Evolutionary conservation across 2,888 invertebrate genomes (phyloP).

Genomic region (Desoria tigrina): DNA sequence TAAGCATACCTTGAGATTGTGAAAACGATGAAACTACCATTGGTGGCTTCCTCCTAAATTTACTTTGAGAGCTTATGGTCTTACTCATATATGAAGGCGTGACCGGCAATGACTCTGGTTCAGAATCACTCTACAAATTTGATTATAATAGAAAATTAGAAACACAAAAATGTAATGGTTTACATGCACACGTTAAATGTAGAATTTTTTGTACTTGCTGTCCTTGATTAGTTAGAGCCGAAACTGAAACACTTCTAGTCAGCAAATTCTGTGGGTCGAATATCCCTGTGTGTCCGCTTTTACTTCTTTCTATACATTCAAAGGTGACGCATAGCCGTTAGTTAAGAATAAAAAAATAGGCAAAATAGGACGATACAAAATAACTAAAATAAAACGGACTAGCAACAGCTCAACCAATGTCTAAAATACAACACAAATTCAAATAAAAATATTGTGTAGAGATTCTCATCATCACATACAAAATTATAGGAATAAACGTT

Average conservation of each 20-base stretch:
- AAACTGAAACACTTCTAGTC: constrained; percentile 51
- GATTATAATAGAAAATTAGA: constrained; percentile 7
- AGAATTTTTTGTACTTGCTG: constrained; percentile 28
- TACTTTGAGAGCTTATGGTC: constrained; percentile 50
- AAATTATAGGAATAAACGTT: no score
- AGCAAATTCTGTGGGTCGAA: constrained; percentile 53
- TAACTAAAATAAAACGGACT: constrained; percentile 2
- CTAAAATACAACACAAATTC: background rate
- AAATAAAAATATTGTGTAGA: no score
- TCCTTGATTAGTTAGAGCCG: constrained; percentile 47
- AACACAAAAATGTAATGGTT: constrained; percentile 27
- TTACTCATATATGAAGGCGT: constrained; percentile 53
- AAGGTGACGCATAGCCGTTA: no score
- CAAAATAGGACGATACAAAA: background rate
- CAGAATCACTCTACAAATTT: constrained; percentile 51
- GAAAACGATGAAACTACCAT: constrained; percentile 49
- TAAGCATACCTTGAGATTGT: constrained; percentile 32
- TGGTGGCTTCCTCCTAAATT: constrained; percentile 47
- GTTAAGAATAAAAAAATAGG: background rate
- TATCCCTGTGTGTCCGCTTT: constrained; percentile 47
- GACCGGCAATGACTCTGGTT: constrained; percentile 51
- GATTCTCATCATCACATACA: no score
- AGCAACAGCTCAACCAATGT: constrained; percentile 3
- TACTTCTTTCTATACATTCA: constrained; percentile 41
- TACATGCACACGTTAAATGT: background rate